Percentiles rank a stretch among this genome's conserved stretches.
Evolutionary conservation across 2,888 invertebrate genomes (phyloP).

Genomic region (Cephus pulcher): DNA sequence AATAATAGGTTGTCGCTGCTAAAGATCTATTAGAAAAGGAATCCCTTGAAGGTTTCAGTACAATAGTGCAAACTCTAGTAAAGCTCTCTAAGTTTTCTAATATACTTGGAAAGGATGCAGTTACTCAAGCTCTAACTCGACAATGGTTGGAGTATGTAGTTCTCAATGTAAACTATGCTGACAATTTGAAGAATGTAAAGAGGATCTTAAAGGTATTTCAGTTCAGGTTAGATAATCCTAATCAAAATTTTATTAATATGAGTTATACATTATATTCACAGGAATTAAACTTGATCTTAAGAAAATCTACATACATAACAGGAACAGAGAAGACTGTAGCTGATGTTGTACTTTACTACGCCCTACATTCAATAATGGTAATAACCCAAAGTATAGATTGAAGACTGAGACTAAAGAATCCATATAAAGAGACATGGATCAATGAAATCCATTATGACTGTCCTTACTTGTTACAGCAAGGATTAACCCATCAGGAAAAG

Average conservation of each 20-base stretch:
- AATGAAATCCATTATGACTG: constrained; percentile 36
- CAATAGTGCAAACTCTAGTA: constrained; percentile 53
- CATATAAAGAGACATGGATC: constrained; percentile 36
- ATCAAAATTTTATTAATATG: not conserved
- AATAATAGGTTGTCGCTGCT: constrained; percentile 42
- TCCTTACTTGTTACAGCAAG: constrained; percentile 70
- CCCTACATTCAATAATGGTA: constrained; percentile 76
- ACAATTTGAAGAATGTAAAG: constrained; percentile 66
- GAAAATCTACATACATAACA: constrained; percentile 71
- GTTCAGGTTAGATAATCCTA: not conserved
- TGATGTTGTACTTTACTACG: constrained; percentile 78
- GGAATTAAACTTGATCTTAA: constrained; percentile 71
- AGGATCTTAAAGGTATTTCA: constrained; percentile 68
- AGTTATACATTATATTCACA: constrained; percentile 49
- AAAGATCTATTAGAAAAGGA: constrained; percentile 39
- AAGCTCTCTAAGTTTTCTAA: constrained; percentile 45
- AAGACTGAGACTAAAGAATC: constrained; percentile 25
- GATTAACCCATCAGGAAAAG: constrained; percentile 74
- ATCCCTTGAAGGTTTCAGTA: constrained; percentile 54
- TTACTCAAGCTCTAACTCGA: constrained; percentile 48
- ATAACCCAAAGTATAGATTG: constrained; percentile 36
- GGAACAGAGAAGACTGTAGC: constrained; percentile 73
- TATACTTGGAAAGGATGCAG: constrained; percentile 48
- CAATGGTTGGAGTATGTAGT: constrained; percentile 79
- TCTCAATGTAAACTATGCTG: constrained; percentile 70